Evolutionary conservation across 1,140 invertebrate species (phyloP), one percentile per base, ranked within the genome.

Genomic region (Aphis craccivora): DNA sequence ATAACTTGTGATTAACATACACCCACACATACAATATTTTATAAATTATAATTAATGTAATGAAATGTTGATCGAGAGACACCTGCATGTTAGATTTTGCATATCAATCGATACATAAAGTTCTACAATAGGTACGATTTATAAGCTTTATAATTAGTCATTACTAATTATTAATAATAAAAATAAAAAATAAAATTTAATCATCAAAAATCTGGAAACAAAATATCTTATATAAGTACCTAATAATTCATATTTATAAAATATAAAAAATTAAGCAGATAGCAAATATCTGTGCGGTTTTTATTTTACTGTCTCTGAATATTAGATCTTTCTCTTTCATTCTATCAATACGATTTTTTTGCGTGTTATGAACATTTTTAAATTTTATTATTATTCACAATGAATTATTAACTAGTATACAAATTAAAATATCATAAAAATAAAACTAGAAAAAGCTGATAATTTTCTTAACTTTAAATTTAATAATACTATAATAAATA

Each of bases 1-100:
- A 76, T 76, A 35, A 76, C 30, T 76, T 76, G 60, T 76, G 60
- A n/a, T 76, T 76, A 76, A 76, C 60, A 76, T 76, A 76, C 60
- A n/a, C 60, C 60, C 60, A 76, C 30, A 18, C 4, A n/a, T n/a
- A 35, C 14, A 76, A n/a, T n/a, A 76, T n/a, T n/a, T n/a, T 76
- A 76, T 76, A 76, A 76, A 76, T n/a, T 18, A 76, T 76, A 30
- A 35, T 76, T 76, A 35, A 14, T 76, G n/a, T n/a, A 76, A n/a
- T 76, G 30, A 76, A 76, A 76, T 76, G n/a, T 76, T 76, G 60
- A 76, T 76, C n/a, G 60, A 76, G 8, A 14, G 8, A 14, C 11
- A n/a, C 30, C 18, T n/a, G n/a, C n/a, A 35, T 35, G 60, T 76
- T 67, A 4, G 30, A 67, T n/a, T 67, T 76, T n/a, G 60, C n/a